Base-by-base conservation (phyloP, 2,113 vertebrate genomes). In the Sinosuthora webbiana region DNA sequence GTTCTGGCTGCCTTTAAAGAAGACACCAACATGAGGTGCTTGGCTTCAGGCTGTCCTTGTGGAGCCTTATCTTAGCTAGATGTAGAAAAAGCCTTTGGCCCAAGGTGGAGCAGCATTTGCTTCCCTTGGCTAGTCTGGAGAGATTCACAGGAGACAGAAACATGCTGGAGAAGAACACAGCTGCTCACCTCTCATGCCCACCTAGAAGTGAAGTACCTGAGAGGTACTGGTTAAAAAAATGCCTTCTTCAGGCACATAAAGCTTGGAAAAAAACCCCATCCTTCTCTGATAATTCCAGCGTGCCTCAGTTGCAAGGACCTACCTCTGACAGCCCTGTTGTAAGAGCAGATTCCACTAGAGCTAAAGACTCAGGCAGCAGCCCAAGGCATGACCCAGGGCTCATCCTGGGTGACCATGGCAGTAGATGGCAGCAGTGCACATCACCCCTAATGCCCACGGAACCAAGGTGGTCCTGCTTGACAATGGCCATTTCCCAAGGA, bases 361-460 rank as follows among this genome's bases (percentile, higher is more conserved):
- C 33, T 52, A 2, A 57, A 78, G 75, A 23, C 41, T 87, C 30
- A 5, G 13, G 12, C 25, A 27, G 19, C 49, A 33, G 16, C 10
- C 39, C 56, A 63, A 65, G 18, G 28, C 14, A 27, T 2, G 52
- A 10, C 45, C 35, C 14, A 5, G 13, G 53, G 24, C 3, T 85
- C 68, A 56, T 31, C 33, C 44, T 11, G 70, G 74, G 30, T 25
- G 35, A 44, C 13, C 7, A 11, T 7, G 41, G 77, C 93, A 95
- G 87, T 10, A 89, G 93, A 91, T 94, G 91, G 89, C 87, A 96
- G 87, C 69, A 89, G 65, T 27, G 81, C 41, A 78, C 49, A n/a
- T 42, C 78, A 84, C 84, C 81, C 87, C 89, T 41, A 20, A 9
- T 2, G 10, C 31, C 23, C 20, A 9, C 10, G 41, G 71, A 71